phyloP scores from a whole-genome alignment of 2,797 vertebrate species.

The Tangara arthus region DNA sequence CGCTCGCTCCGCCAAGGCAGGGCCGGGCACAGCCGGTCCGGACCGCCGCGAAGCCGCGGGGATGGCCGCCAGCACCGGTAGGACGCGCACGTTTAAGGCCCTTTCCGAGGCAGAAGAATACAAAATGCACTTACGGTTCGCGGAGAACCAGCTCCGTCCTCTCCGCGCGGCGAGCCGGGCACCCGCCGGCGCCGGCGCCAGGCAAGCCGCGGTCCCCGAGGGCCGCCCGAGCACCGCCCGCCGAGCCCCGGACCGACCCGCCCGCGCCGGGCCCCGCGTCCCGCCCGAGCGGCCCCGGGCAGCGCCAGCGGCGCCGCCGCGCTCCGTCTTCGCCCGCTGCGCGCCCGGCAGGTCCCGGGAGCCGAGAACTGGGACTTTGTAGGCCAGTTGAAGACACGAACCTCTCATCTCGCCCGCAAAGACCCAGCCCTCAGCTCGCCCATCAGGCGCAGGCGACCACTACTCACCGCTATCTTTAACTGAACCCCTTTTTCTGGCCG shows the following conservation, averaged over 20 bases:
- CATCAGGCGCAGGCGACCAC: background rate
- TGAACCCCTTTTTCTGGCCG: background rate
- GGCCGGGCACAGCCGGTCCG: background rate
- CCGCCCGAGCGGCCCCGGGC: background rate
- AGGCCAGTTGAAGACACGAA: constrained; percentile 93
- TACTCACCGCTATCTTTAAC: background rate
- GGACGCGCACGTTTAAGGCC: background rate
- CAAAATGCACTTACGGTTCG: constrained; percentile 12
- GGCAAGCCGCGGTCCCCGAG: background rate
- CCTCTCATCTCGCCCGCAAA: constrained; percentile 97
- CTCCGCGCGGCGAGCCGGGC: background rate
- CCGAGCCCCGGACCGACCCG: background rate
- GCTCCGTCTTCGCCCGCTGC: constrained; percentile 25
- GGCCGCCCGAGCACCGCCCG: background rate
- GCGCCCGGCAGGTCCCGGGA: constrained; percentile 74
- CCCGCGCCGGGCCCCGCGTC: background rate
- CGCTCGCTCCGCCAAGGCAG: background rate
- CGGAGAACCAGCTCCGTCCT: background rate
- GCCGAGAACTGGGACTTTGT: constrained; percentile 98
- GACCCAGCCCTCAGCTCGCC: constrained; percentile 89
- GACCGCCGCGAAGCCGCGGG: background rate
- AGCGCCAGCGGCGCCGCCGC: background rate
- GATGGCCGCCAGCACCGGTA: background rate
- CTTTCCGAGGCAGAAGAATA: background rate
- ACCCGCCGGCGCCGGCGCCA: background rate